Evolutionary conservation across 2,113 vertebrate genomes (phyloP), one percentile per base, ranked within the genome.

Genomic region (Vombatus ursinus): DNA sequence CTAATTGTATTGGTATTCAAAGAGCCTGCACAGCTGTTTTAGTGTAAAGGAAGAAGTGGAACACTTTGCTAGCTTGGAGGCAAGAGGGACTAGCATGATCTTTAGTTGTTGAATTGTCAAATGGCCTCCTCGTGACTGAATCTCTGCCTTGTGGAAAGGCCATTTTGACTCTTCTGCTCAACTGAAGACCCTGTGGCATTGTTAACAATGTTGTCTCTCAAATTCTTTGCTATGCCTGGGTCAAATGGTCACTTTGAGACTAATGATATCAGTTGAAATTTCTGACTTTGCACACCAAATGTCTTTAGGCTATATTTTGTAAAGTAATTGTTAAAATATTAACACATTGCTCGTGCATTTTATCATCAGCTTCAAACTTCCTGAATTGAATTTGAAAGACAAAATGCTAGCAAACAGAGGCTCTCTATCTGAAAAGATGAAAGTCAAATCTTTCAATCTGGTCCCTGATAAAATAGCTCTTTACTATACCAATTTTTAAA

Each of bases 111-210:
- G 47, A 93, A 93, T 96, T 48, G 22, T 24, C 25, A 96, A 96
- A 97, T 16, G 25, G 52, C 23, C 52, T n/a, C 25, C 92, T 44
- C 10, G 37, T 91, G 94, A 92, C 93, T 94, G 24, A 52, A 31
- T 97, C 93, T 50, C 50, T 90, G 44, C 23, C 25, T 94, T 92
- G 24, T 95, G 92, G 54, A 92, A 94, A 49, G 44, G 90, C 50
- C 28, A 2, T 92, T 95, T 97, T 91, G 26, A 94, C 54, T 96
- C 95, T 96, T 28, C 53, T 95, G 37, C 95, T 95, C 96, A 97
- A 95, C 54, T 93, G 50, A 93, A 50, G 12, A 57, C 95, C 54
- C 90, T 84, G 19, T 50, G 93, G 52, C 47, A 95, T 91, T 91
- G 93, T 57, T 89, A 95, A 37, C 92, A 92, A 12, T 92, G 11